Evolutionary conservation across 1,140 invertebrate genomes (phyloP).

Genomic region (Physella acuta): DNA sequence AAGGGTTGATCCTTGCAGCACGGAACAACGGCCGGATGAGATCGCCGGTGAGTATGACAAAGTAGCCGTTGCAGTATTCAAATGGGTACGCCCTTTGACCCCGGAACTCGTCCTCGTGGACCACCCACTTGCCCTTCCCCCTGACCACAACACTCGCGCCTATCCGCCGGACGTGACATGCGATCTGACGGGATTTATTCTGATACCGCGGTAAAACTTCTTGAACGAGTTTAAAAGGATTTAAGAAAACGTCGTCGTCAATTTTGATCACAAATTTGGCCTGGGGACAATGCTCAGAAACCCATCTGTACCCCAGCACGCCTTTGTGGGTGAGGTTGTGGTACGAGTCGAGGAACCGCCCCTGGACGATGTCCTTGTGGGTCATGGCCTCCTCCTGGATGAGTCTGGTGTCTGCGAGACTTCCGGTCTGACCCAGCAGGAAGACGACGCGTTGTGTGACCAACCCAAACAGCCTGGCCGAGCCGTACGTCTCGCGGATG

Average conservation of each 20-base stretch:
- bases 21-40: not conserved
- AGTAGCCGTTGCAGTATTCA: conserved; percentile 26
- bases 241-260: conserved; percentile 84
- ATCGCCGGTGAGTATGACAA: conserved; percentile 4
- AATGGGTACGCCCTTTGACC: conserved; percentile 33
- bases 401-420: conserved; percentile 23
- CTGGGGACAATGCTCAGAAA: conserved; percentile 66
- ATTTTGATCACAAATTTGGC: conserved; percentile 79
- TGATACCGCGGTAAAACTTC: conserved; percentile 18
- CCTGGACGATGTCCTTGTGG: conserved; percentile 45
- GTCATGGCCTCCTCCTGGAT: conserved; percentile 32
- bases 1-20: not conserved
- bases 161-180: conserved; percentile 30
- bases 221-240: conserved; percentile 64
- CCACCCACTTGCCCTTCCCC: conserved; percentile 32
- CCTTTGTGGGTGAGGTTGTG: conserved; percentile 62
- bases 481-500: not conserved
- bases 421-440: conserved; percentile 33
- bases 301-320: conserved; percentile 82
- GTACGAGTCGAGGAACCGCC: conserved; percentile 45
- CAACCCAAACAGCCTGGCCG: not conserved
- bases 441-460: conserved; percentile 33
- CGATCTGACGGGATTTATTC: conserved; percentile 24
- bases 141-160: conserved; percentile 32
- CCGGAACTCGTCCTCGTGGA: conserved; percentile 33